These are phyloP conservation scores for Hermaeophaga mercurialis DNA, from an alignment of 2,888 invertebrate genomes.

Conservation along the genomic window DNA sequence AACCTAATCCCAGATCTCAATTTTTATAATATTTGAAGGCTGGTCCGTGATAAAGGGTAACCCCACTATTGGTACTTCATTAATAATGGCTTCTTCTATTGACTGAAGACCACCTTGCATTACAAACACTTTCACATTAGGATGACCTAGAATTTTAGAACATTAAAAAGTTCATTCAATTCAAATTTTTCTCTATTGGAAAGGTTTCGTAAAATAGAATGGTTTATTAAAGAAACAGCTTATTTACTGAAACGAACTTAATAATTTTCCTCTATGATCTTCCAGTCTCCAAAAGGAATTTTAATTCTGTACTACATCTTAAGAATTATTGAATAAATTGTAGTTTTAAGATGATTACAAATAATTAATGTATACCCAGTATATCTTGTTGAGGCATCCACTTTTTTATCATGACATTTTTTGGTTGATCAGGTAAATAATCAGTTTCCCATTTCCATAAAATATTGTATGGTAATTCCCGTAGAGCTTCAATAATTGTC, in stretches of 20 bases:
- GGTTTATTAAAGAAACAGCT: too few relatives aligned
- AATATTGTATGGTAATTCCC: conserved; percentile 54
- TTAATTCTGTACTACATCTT: too few relatives aligned
- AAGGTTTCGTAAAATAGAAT: too few relatives aligned
- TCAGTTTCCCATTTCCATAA: conserved; percentile 58
- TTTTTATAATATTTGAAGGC: conserved; percentile 41
- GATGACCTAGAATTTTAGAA: conserved; percentile 40
- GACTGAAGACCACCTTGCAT: conserved; percentile 48
- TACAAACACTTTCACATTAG: conserved; percentile 46
- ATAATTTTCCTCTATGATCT: too few relatives aligned
- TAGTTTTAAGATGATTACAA: neutral
- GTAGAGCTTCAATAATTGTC: conserved; percentile 51
- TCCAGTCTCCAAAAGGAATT: too few relatives aligned
- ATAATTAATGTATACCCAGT: conserved; percentile 47
- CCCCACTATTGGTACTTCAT: conserved; percentile 45
- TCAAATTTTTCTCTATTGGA: too few relatives aligned
- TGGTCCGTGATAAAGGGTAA: conserved; percentile 49
- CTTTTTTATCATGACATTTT: conserved; percentile 54
- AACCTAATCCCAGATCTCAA: conserved; percentile 39
- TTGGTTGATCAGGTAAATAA: conserved; percentile 45
- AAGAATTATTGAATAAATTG: too few relatives aligned
- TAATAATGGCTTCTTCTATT: conserved; percentile 46
- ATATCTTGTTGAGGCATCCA: conserved; percentile 60
- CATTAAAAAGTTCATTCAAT: too few relatives aligned
- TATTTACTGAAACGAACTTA: too few relatives aligned